Percentiles rank a stretch among this genome's conserved stretches.
Evolutionary conservation across 2,797 vertebrate genomes (phyloP).

Genomic region (Periparus ater): DNA sequence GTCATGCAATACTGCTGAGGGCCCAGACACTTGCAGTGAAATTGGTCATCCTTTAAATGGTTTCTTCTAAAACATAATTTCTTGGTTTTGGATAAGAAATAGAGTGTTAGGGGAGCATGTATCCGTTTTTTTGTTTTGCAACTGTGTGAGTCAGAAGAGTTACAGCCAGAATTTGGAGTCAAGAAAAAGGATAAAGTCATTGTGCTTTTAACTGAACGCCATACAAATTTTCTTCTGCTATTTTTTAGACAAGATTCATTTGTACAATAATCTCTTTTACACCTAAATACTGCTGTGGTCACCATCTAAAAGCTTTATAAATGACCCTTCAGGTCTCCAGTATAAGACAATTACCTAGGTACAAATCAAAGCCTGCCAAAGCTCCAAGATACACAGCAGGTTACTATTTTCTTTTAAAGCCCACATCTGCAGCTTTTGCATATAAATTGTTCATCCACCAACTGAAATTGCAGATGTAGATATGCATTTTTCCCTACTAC

Average conservation of each 20-base stretch:
- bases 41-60: conserved; percentile 67
- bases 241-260: conserved; percentile 67
- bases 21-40: conserved; percentile 60
- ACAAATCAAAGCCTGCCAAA: conserved; percentile 23
- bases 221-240: conserved; percentile 56
- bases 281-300: conserved; percentile 24
- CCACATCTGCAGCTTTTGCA: not conserved
- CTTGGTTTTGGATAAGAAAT: conserved; percentile 66
- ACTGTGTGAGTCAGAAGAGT: not conserved
- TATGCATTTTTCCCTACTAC: not conserved
- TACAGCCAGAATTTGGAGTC: not conserved
- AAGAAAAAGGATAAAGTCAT: conserved; percentile 51
- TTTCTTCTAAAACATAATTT: conserved; percentile 71
- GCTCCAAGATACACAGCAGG: not conserved
- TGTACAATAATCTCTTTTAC: conserved; percentile 51
- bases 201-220: conserved; percentile 24
- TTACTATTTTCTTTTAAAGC: not conserved
- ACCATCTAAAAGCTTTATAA: conserved; percentile 62
- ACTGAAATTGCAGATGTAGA: not conserved
- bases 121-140: not conserved
- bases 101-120: not conserved
- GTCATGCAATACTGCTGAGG: conserved; percentile 63
- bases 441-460: not conserved
- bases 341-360: conserved; percentile 11
- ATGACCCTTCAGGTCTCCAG: not conserved